phyloP scores from a whole-genome alignment of 1,140 invertebrate species.

The Bombus confusus region DNA sequence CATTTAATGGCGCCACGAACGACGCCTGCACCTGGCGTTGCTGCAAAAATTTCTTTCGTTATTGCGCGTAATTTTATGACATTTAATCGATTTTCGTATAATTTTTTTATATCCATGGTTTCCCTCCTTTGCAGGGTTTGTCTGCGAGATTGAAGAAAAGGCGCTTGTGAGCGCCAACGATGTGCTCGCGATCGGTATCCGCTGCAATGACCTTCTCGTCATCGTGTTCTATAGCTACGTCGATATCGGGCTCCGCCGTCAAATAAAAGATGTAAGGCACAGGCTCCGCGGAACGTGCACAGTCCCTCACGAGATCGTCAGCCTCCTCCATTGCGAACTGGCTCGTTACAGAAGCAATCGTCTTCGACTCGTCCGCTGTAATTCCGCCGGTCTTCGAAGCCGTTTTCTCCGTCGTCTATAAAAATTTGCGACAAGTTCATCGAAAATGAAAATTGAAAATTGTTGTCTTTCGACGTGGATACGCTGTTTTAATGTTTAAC shows the following conservation, averaged over 20 bases:
- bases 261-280: slow-evolving; percentile 65
- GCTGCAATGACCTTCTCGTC: slow-evolving; percentile 57
- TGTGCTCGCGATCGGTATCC: slow-evolving; percentile 59
- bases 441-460: neutral
- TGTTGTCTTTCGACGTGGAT: too few species aligned
- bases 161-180: slow-evolving; percentile 51
- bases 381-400: neutral
- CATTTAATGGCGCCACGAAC: neutral
- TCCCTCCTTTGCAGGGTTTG: slow-evolving; percentile 54
- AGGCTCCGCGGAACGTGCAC: slow-evolving; percentile 22
- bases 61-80: neutral
- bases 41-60: neutral
- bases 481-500: too few species aligned
- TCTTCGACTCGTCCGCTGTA: neutral
- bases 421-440: neutral
- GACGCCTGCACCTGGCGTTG: neutral
- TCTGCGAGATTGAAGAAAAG: slow-evolving; percentile 73
- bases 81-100: neutral
- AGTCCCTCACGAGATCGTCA: slow-evolving; percentile 14
- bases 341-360: neutral
- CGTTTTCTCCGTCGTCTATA: neutral
- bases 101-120: slow-evolving; percentile 18
- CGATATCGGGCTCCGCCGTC: slow-evolving; percentile 58
- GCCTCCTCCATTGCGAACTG: neutral
- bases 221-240: slow-evolving; percentile 65